A percentile compares a stretch with the other conserved stretches of the same genome.
Conservation (phyloP, 2,113 vertebrate species). For the Sturnira hondurensis region DNA sequence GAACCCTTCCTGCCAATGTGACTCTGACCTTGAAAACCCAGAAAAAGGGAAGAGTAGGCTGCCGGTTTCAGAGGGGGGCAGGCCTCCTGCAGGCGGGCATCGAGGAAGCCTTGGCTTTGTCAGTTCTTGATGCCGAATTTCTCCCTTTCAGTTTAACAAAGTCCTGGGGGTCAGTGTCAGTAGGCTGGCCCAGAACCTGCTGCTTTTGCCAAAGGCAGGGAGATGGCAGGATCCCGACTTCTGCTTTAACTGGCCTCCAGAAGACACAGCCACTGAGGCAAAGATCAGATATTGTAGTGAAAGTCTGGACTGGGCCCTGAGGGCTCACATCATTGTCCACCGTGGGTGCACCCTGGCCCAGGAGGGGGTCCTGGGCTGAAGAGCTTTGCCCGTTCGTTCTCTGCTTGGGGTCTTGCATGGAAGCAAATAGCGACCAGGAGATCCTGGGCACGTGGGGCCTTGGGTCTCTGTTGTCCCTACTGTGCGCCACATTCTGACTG, state of each 20-base stretch:
- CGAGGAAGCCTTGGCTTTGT: constrained; percentile 74
- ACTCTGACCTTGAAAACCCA: constrained; percentile 77
- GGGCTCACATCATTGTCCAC: background rate
- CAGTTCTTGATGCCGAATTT: constrained; percentile 73
- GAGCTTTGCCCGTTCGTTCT: background rate
- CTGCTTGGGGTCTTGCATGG: background rate
- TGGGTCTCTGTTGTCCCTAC: background rate
- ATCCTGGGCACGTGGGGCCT: background rate
- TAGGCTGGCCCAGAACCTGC: constrained; percentile 70
- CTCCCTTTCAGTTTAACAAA: constrained; percentile 72
- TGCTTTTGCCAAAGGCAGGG: constrained; percentile 23
- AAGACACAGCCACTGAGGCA: background rate
- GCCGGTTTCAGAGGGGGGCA: constrained; percentile 75
- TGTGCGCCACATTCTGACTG: background rate
- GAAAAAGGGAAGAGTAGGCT: constrained; percentile 68
- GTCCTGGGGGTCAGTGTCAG: constrained; percentile 43
- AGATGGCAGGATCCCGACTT: background rate
- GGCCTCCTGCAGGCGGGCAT: constrained; percentile 57
- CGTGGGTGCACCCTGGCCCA: background rate
- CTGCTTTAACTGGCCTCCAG: background rate
- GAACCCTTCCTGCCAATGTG: constrained; percentile 44
- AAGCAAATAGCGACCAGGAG: background rate
- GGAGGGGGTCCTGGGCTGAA: background rate
- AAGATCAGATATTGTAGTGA: background rate
- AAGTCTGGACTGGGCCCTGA: background rate